Base-by-base conservation (phyloP, 2,888 invertebrate genomes). In the Noctua janthina region DNA sequence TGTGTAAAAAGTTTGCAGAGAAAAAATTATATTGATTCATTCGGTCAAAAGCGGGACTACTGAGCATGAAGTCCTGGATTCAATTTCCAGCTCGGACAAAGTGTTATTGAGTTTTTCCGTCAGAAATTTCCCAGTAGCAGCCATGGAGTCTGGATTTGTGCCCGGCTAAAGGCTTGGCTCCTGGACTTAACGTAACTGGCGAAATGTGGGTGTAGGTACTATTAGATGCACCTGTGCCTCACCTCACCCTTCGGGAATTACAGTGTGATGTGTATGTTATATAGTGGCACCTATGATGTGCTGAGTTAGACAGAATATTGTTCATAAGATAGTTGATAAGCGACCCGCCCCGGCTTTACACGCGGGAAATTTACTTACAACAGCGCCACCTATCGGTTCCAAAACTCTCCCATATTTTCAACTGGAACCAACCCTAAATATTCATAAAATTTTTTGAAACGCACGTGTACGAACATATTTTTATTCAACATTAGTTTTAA, bases 161-260 rank as follows among this genome's bases (percentile, higher is more conserved):
- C 1, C 51, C 51, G 17, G 1, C 20, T 1, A 54, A 0, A 0
- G 51, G 5, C 5, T n/a, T 2, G n/a, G 5, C 2, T 0, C n/a
- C 11, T 59, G n/a, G n/a, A n/a, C 11, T 59, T n/a, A 23, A 11
- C 59, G n/a, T n/a, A n/a, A n/a, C n/a, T 59, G 13, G 59, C 59
- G 5, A n/a, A 59, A 59, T 59, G n/a, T 59, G 59, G 13, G 13
- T 59, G 10, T n/a, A n/a, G n/a, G n/a, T n/a, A 13, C n/a, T 59
- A 59, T 59, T 59, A 59, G n/a, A 13, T 59, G 11, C 59, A 59
- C 59, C 13, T 59, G n/a, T n/a, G 59, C 5, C 13, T 13, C 59
- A n/a, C 5, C n/a, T n/a, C 11, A 59, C 59, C 13, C 0, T n/a
- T 59, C 13, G 11, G n/a, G 23, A 2, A 56, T 15, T 54, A 56